Percentiles rank a stretch among this genome's conserved stretches.
phyloP scores from a whole-genome alignment of 1,140 invertebrate genomes.

The Heliconius himera region DNA sequence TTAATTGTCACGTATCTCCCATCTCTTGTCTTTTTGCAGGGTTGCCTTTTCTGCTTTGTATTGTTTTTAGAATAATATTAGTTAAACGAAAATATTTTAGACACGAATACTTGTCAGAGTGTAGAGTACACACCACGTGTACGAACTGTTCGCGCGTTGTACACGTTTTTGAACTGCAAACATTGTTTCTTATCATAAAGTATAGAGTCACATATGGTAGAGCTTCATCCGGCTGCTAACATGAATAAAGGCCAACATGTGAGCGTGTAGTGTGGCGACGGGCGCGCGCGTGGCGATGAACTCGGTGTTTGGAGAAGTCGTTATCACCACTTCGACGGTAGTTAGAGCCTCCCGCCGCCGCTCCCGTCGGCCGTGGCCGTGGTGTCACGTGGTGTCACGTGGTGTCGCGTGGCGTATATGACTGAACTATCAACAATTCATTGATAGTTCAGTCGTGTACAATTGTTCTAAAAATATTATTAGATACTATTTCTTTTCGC shows the following conservation, averaged over 20 bases:
- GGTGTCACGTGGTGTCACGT: too few relatives aligned
- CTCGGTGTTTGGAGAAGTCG: slow-evolving; percentile 16
- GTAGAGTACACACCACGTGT: too few relatives aligned
- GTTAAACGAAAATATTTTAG: not conserved
- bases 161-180: too few relatives aligned
- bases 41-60: too few relatives aligned
- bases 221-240: not conserved
- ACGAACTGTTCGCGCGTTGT: too few relatives aligned
- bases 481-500: not conserved
- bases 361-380: not conserved
- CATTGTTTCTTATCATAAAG: not conserved
- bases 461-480: not conserved
- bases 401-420: too few relatives aligned
- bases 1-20: too few relatives aligned
- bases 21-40: too few relatives aligned
- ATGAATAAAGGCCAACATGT: not conserved
- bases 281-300: slow-evolving; percentile 16
- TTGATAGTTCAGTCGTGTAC: not conserved
- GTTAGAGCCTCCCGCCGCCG: slow-evolving; percentile 9
- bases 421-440: not conserved
- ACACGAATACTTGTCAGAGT: too few relatives aligned
- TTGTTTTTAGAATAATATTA: too few relatives aligned
- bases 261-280: not conserved
- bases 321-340: slow-evolving; percentile 6
- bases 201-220: not conserved